Evolutionary conservation across 2,888 invertebrate species (phyloP).

Genomic region (Cataglyphis altisquamis): DNA sequence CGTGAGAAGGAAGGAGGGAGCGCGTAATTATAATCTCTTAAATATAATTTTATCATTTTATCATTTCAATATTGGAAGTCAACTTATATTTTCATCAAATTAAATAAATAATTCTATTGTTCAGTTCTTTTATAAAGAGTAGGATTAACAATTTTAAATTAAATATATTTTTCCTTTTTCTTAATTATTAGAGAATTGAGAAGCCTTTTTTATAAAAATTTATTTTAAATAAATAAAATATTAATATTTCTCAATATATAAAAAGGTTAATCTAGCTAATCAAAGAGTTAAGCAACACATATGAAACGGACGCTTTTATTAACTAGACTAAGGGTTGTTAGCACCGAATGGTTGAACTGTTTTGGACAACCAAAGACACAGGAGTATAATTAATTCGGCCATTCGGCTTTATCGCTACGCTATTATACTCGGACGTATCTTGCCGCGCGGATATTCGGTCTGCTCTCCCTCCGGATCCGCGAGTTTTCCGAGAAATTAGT

Average conservation of each 20-base stretch:
- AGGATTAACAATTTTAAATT: slow-evolving; percentile 7
- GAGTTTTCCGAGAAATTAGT: slow-evolving; percentile 85
- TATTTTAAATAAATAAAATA: slow-evolving; percentile 46
- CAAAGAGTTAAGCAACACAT: slow-evolving; percentile 43
- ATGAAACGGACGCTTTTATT: slow-evolving; percentile 32
- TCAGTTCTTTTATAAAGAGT: slow-evolving; percentile 7
- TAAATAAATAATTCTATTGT: slow-evolving; percentile 28
- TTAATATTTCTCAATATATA: slow-evolving; percentile 27
- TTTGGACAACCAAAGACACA: slow-evolving; percentile 55
- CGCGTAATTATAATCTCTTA: slow-evolving; percentile 12
- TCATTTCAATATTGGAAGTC: slow-evolving; percentile 1
- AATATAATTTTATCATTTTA: slow-evolving; percentile 37
- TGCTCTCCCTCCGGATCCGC: slow-evolving; percentile 70
- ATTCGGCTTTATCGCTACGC: slow-evolving; percentile 64
- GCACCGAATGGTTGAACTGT: slow-evolving; percentile 45
- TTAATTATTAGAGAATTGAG: not conserved
- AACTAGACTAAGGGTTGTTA: slow-evolving; percentile 41
- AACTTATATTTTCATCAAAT: slow-evolving; percentile 2
- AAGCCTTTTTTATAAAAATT: slow-evolving; percentile 14
- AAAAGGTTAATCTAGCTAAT: not conserved
- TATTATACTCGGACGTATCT: slow-evolving; percentile 62
- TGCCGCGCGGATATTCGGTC: slow-evolving; percentile 49
- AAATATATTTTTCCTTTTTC: not conserved
- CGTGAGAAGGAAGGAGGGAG: not conserved
- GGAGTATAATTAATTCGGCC: slow-evolving; percentile 68